Evolutionary conservation across 1,140 invertebrate species (phyloP), one percentile per base, ranked within the genome.

Genomic region (Leguminivora glycinivorella): DNA sequence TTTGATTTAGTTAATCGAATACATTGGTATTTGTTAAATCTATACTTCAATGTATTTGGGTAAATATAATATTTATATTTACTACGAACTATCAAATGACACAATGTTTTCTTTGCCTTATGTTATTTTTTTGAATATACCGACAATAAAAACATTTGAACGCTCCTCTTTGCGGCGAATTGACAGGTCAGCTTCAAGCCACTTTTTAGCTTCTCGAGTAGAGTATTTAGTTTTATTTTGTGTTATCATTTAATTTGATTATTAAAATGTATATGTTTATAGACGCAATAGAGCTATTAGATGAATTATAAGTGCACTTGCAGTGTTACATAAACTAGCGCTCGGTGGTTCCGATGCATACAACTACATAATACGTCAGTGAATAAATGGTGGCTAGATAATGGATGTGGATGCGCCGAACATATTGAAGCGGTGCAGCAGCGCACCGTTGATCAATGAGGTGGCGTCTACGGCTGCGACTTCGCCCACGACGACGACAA

Each of bases 331-430:
- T 90, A 91, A 90, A 91, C 83, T 79, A 72, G 83, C 83, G 76
- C 79, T 89, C 86, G 83, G 88, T 87, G 81, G 76, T 83, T 76
- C 78, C 75, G 84, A 88, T 88, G 89, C 80, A 82, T 85, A 83
- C 83, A 88, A 83, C 81, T 87, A 85, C 82, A 83, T 87, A 80
- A 84, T 88, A 91, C 89, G 89, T 91, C 89, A 89, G 86, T 91
- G 83, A 83, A 84, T 85, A 84, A 89, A 88, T 88, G 87, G 84
- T 89, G 83, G 82, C 81, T 83, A 85, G 85, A 92, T 91, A 89
- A 92, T 92, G 91, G 91, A 92, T 92, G 90, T 92, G 81, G 91
- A 92, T 84, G 85, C 91, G 82, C 91, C 91, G 79, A 92, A 90
- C 80, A 85, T 89, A 90, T 84, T 92, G 84, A 92, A 92, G 85